Evolutionary conservation across 2,888 invertebrate genomes (phyloP), one percentile per base, ranked within the genome.

Genomic region (Cryptus armator): DNA sequence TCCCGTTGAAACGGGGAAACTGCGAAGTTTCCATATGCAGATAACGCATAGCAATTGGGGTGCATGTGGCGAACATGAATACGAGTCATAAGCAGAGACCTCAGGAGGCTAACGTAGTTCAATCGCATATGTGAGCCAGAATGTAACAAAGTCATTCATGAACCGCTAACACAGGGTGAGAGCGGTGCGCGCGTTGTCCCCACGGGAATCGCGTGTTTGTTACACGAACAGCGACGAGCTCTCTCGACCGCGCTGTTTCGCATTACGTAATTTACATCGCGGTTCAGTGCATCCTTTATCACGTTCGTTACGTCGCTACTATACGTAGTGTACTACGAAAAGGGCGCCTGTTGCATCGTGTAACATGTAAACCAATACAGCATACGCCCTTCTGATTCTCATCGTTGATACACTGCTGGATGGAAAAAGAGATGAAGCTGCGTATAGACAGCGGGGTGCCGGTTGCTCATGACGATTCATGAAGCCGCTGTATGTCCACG

Each of bases 221-320:
- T 56, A 24, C 24, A 56, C 12, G 56, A 53, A 56, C 56, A 56
- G 56, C 56, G 24, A 10, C 16, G 24, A 53, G 56, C 24, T 56
- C 37, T 7, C 24, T 12, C 24, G 24, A 10, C 24, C 19, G 19
- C 24, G 53, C 10, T 37, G 37, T 37, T 24, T 48, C 75, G 46
- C 81, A 75, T 24, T 77, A 71, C 68, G 78, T 82, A 79, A 85
- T 85, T 81, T 82, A 82, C 74, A 85, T 85, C 70, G 66, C 85
- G 82, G 78, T 79, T 85, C 81, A 70, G 51, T 82, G 85, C 46
- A 82, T 82, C 85, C 85, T 85, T 85, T 85, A 85, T 85, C 70
- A 29, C 82, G 71, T 85, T 85, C 78, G 81, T 85, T 82, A 82
- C 59, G 48, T 67, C 70, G 78, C 68, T 51, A 19, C 43, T 43